Percentiles rank a stretch among this genome's conserved stretches.
These are phyloP conservation scores for Dermatemys mawii DNA, from an alignment of 2,113 vertebrate species.

Conservation along the genomic window DNA sequence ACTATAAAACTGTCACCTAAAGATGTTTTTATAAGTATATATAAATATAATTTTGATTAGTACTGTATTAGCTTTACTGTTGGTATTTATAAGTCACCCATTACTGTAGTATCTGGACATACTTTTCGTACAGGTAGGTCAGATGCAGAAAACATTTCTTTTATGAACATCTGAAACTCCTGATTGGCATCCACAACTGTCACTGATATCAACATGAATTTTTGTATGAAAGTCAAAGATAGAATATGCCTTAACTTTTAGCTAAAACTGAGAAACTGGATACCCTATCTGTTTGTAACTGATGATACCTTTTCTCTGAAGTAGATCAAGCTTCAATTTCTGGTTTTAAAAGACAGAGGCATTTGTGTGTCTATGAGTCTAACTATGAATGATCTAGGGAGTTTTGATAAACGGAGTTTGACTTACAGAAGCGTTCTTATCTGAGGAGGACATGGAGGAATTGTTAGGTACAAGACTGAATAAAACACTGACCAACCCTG, in stretches of 20 bases:
- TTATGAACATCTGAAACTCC: background rate
- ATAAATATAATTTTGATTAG: background rate
- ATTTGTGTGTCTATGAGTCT: background rate
- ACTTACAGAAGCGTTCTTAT: background rate
- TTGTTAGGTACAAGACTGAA: background rate
- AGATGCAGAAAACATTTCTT: background rate
- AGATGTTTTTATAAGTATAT: background rate
- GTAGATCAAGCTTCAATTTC: background rate
- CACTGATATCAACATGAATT: background rate
- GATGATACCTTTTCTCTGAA: background rate
- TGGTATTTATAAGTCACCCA: background rate
- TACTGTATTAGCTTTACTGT: background rate
- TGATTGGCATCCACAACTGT: background rate
- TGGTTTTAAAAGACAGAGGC: background rate
- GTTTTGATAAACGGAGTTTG: background rate
- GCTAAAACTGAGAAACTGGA: background rate
- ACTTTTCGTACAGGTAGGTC: background rate
- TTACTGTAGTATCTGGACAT: background rate
- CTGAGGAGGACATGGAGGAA: background rate
- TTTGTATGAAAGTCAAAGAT: background rate
- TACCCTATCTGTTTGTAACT: background rate
- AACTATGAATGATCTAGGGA: background rate
- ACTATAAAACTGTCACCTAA: background rate
- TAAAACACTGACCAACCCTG: background rate
- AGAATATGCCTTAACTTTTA: background rate